Conservation (phyloP, 2,888 invertebrate genomes). For the Polydrusus pterygomalis region DNA sequence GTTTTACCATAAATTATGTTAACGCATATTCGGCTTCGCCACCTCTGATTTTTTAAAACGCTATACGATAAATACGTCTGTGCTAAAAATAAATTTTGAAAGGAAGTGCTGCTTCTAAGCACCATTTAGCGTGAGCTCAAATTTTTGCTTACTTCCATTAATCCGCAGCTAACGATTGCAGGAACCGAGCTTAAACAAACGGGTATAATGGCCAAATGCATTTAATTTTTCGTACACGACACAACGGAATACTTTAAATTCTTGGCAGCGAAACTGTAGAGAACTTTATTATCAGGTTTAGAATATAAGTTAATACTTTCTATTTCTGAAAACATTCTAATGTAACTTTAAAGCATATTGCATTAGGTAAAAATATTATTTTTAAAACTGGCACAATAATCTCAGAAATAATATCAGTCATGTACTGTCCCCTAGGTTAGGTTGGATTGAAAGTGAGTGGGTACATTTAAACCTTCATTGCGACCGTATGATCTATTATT, state of each 20-base stretch:
- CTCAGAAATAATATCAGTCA: no score
- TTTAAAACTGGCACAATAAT: no score
- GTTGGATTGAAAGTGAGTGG: no score
- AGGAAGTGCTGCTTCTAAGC: constrained; percentile 25
- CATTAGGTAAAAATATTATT: no score
- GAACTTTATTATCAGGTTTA: not conserved
- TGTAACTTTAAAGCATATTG: no score
- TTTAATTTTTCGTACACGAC: not conserved
- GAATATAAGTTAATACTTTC: no score
- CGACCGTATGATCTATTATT: no score
- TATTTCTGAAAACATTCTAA: no score
- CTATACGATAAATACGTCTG: constrained; percentile 12
- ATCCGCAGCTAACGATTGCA: constrained; percentile 6
- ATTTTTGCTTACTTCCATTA: constrained; percentile 20
- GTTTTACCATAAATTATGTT: no score
- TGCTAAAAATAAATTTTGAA: constrained; percentile 23
- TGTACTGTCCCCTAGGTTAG: no score
- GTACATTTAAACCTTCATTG: no score
- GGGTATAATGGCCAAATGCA: constrained; percentile 17
- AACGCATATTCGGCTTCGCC: no score
- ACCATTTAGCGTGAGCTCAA: constrained; percentile 26
- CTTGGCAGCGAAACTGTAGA: not conserved
- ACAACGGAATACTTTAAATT: not conserved
- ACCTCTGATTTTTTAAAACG: constrained; percentile 11
- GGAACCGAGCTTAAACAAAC: constrained; percentile 11